phyloP scores from a whole-genome alignment of 2,113 vertebrate genomes.

The Chitala chitala region DNA sequence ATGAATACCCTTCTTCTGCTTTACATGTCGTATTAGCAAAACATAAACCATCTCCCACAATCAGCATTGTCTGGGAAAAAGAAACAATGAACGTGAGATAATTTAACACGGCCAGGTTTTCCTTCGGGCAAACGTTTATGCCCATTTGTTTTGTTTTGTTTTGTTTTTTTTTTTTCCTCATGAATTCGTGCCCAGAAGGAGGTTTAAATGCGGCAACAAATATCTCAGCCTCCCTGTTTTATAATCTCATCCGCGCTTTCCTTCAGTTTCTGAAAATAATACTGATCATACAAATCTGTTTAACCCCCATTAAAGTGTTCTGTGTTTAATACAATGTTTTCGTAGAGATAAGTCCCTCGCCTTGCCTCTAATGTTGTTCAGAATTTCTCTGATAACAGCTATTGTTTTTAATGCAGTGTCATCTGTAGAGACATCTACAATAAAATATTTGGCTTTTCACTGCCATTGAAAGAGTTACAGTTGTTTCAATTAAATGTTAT shows the following conservation, averaged over 20 bases:
- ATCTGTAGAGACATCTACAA: background rate
- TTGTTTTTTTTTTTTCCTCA: conserved; percentile 32
- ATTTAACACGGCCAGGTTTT: background rate
- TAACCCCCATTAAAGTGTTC: conserved; percentile 44
- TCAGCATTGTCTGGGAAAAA: no score
- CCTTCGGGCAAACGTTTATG: background rate
- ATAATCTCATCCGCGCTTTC: conserved; percentile 56
- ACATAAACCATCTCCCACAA: no score
- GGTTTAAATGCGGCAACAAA: conserved; percentile 52
- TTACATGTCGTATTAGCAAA: no score
- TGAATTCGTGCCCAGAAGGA: conserved; percentile 21
- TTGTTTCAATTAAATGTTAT: conserved; percentile 17
- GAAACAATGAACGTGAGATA: background rate
- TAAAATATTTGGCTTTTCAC: background rate
- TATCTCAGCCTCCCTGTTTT: conserved; percentile 33
- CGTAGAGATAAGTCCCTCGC: conserved; percentile 13
- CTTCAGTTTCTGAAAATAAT: conserved; percentile 42
- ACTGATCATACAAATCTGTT: conserved; percentile 48
- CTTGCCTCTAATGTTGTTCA: background rate
- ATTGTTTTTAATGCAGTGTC: background rate
- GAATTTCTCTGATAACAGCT: conserved; percentile 11
- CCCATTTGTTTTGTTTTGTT: conserved; percentile 2
- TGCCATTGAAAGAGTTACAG: conserved; percentile 11
- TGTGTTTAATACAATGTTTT: conserved; percentile 31
- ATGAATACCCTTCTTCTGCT: no score